Percentiles rank a stretch among this genome's conserved stretches.
phyloP scores from a whole-genome alignment of 1,140 invertebrate genomes.

The Cherax destructor region DNA sequence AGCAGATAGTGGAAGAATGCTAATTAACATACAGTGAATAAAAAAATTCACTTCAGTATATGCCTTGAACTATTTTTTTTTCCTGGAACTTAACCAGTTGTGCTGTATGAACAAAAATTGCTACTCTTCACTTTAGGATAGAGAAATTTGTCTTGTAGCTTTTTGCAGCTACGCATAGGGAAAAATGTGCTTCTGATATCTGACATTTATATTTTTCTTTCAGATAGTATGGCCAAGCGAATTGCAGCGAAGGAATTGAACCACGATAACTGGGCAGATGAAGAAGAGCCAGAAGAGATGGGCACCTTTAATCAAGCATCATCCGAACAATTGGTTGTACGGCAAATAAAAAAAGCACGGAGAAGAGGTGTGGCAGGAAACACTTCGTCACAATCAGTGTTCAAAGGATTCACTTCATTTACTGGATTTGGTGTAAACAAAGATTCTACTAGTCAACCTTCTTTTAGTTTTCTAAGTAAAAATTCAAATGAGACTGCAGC shows the following conservation, averaged over 20 bases:
- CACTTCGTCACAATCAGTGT: slow-evolving; percentile 8
- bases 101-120: no score
- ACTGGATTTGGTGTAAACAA: slow-evolving; percentile 43
- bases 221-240: slow-evolving; percentile 85
- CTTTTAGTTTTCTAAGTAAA: slow-evolving; percentile 62
- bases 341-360: slow-evolving; percentile 87
- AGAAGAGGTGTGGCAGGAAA: slow-evolving; percentile 77
- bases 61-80: no score
- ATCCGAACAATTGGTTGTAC: slow-evolving; percentile 83
- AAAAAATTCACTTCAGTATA: no score
- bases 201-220: background rate
- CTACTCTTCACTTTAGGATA: no score
- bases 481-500: slow-evolving; percentile 28
- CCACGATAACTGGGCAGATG: slow-evolving; percentile 93
- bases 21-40: no score
- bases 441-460: slow-evolving; percentile 29
- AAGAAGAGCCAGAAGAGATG: slow-evolving; percentile 86
- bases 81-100: background rate
- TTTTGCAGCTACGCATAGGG: no score
- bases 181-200: no score
- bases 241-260: slow-evolving; percentile 86
- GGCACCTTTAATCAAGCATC: slow-evolving; percentile 84
- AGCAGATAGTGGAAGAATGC: no score
- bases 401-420: slow-evolving; percentile 62
- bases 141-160: no score